A percentile compares a stretch with the other conserved stretches of the same genome.
phyloP scores from a whole-genome alignment of 1,140 invertebrate genomes.

The Magallana angulata region DNA sequence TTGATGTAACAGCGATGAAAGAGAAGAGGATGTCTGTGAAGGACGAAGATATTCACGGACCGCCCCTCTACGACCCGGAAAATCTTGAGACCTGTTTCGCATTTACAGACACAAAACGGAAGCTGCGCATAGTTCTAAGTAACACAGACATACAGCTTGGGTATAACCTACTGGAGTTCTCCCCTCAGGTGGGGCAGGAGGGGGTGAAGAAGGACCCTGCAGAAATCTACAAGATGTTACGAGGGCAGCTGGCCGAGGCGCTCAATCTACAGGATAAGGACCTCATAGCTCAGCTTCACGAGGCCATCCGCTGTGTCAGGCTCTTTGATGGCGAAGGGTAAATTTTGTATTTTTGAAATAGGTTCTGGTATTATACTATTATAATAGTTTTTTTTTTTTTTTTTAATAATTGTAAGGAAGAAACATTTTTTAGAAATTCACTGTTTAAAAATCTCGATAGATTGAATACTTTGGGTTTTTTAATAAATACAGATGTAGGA shows the following conservation, averaged over 20 bases:
- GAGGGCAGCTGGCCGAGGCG: constrained; percentile 92
- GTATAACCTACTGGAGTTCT: constrained; percentile 55
- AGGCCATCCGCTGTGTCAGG: constrained; percentile 90
- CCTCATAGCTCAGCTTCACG: constrained; percentile 91
- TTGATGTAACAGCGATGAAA: constrained; percentile 37
- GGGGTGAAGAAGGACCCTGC: constrained; percentile 79
- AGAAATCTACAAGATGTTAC: constrained; percentile 86
- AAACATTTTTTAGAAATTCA: background rate
- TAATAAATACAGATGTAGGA: constrained; percentile 83
- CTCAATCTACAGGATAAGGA: constrained; percentile 91
- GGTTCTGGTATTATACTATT: background rate
- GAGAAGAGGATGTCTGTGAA: constrained; percentile 61
- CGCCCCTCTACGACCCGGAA: constrained; percentile 83
- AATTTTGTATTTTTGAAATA: constrained; percentile 46
- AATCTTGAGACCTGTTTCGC: constrained; percentile 84
- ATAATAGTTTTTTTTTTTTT: too few species aligned
- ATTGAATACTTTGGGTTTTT: background rate
- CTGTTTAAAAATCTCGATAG: too few species aligned
- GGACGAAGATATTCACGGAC: constrained; percentile 80
- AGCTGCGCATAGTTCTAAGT: constrained; percentile 93
- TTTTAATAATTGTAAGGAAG: background rate
- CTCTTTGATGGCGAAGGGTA: constrained; percentile 87
- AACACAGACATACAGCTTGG: constrained; percentile 81
- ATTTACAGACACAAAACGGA: constrained; percentile 94
- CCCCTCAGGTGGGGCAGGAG: constrained; percentile 46